These are phyloP conservation scores for Danio aesculapii DNA, from an alignment of 2,797 vertebrate genomes.

Conservation along the genomic window DNA sequence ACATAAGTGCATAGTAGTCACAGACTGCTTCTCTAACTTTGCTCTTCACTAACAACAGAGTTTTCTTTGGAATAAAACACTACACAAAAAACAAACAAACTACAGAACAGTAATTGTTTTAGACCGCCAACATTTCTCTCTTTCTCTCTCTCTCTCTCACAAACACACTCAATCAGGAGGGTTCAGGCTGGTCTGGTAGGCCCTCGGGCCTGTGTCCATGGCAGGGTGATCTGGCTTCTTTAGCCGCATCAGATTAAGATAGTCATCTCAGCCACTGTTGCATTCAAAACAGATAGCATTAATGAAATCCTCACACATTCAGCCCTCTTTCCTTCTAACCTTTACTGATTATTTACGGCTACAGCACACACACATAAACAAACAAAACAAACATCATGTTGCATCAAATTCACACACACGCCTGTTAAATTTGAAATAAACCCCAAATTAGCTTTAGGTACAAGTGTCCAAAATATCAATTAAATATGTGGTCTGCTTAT, in stretches of 20 bases:
- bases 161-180: slow-evolving; percentile 47
- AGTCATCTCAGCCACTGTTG: slow-evolving; percentile 74
- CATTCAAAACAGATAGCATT: slow-evolving; percentile 74
- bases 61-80: slow-evolving; percentile 62
- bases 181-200: slow-evolving; percentile 52
- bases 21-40: slow-evolving; percentile 13
- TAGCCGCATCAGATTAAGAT: slow-evolving; percentile 80
- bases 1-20: background rate
- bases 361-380: background rate
- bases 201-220: slow-evolving; percentile 60
- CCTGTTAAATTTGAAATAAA: background rate
- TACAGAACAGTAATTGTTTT: too few relatives aligned
- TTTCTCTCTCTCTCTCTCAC: slow-evolving; percentile 44
- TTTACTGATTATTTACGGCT: slow-evolving; percentile 59
- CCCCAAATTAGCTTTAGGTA: background rate
- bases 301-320: slow-evolving; percentile 76
- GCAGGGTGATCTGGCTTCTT: slow-evolving; percentile 65
- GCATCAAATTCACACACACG: background rate
- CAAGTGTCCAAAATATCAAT: background rate
- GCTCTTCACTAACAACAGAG: slow-evolving; percentile 58
- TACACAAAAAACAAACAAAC: too few relatives aligned
- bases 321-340: slow-evolving; percentile 56
- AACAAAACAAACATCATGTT: background rate
- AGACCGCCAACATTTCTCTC: background rate
- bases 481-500: background rate